Conservation (phyloP, 2,888 invertebrate species). For the Lingula anatina region DNA sequence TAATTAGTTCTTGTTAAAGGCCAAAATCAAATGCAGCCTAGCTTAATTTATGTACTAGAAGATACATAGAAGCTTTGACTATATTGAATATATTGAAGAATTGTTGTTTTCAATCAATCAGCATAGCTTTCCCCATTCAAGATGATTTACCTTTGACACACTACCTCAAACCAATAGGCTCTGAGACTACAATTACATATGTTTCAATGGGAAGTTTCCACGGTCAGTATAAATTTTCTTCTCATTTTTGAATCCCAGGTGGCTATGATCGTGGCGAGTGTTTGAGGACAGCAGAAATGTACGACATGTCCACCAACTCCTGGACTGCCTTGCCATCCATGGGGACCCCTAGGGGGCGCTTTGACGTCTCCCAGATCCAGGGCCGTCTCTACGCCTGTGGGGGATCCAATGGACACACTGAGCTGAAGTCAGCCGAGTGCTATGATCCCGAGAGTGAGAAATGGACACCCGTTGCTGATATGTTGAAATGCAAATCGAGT, state of each 20-base stretch:
- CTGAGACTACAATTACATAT: too few relatives aligned
- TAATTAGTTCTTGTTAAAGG: too few relatives aligned
- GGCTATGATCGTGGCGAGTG: conserved; percentile 83
- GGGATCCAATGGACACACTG: conserved; percentile 74
- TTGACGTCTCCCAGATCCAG: conserved; percentile 68
- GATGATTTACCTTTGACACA: too few relatives aligned
- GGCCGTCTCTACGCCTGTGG: conserved; percentile 71
- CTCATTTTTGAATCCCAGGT: conserved; percentile 54
- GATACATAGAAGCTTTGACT: too few relatives aligned
- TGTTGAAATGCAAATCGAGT: conserved; percentile 65
- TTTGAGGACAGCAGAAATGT: conserved; percentile 69
- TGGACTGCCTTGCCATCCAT: conserved; percentile 69
- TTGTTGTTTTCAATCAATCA: too few relatives aligned
- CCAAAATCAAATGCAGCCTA: too few relatives aligned
- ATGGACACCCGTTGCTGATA: conserved; percentile 58
- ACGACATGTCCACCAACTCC: conserved; percentile 64
- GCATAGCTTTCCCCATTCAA: too few relatives aligned
- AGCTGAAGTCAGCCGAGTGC: conserved; percentile 69
- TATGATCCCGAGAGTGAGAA: conserved; percentile 54
- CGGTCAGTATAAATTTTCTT: too few relatives aligned
- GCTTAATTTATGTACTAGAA: too few relatives aligned
- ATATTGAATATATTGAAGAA: too few relatives aligned
- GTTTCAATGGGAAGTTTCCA: too few relatives aligned
- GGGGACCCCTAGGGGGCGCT: conserved; percentile 72
- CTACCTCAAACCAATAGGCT: too few relatives aligned